Evolutionary conservation across 92 coral and sea anemone species (phyloP).

Genomic region (Epizoanthus fatuus): DNA sequence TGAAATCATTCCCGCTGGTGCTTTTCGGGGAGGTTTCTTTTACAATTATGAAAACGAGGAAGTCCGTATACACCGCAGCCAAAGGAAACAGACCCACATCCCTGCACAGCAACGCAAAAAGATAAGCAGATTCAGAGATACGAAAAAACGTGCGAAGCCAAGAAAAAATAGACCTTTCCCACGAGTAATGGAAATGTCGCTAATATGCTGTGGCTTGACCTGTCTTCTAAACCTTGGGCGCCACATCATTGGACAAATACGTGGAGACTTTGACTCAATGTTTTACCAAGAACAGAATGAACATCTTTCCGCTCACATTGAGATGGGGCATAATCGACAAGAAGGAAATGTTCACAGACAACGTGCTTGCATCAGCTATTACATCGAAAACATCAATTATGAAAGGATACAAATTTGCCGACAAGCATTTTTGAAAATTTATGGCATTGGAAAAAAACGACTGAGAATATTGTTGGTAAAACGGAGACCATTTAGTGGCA

Average conservation of each 20-base stretch:
- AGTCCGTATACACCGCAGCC: not conserved
- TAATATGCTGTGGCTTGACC: not conserved
- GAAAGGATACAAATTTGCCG: too few relatives aligned
- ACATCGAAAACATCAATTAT: too few relatives aligned
- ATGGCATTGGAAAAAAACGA: not conserved
- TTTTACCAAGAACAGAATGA: too few relatives aligned
- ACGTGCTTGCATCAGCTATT: too few relatives aligned
- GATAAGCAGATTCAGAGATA: not conserved
- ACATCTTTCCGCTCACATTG: too few relatives aligned
- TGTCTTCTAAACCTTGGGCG: not conserved
- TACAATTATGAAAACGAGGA: too few relatives aligned
- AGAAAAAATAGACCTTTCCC: not conserved
- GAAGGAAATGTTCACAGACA: too few relatives aligned
- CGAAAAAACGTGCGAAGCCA: not conserved
- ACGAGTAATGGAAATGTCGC: not conserved
- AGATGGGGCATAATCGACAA: too few relatives aligned
- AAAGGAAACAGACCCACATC: not conserved
- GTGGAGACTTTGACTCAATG: too few relatives aligned
- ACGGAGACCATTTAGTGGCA: conserved; percentile 1
- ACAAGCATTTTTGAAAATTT: not conserved
- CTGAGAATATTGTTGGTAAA: not conserved
- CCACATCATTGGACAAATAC: too few relatives aligned
- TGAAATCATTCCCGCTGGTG: too few relatives aligned
- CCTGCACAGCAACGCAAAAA: not conserved
- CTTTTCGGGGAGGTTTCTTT: too few relatives aligned